Conservation (phyloP, 2,113 vertebrate species). For the Malurus melanocephalus region DNA sequence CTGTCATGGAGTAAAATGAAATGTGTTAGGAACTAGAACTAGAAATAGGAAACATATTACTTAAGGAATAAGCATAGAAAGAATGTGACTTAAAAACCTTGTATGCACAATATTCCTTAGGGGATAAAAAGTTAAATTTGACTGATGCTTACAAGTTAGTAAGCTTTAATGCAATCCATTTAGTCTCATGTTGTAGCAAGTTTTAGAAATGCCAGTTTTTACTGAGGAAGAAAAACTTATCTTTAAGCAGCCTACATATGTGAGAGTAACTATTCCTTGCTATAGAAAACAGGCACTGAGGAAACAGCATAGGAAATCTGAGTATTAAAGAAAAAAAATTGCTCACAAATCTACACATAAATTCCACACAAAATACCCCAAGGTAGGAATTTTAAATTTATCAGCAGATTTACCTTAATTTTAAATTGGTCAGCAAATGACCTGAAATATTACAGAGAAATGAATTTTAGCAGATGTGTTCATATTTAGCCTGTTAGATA, state of each 20-base stretch:
- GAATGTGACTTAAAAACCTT: neutral
- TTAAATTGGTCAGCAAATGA: neutral
- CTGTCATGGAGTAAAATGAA: neutral
- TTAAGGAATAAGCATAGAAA: neutral
- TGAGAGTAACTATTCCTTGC: neutral
- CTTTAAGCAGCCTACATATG: accelerated
- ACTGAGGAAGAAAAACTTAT: neutral
- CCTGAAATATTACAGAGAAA: neutral
- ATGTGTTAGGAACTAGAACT: neutral
- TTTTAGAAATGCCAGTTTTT: neutral
- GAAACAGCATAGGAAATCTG: neutral
- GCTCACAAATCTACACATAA: neutral
- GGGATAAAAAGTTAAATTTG: neutral
- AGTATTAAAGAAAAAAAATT: neutral
- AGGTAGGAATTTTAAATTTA: neutral
- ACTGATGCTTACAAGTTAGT: neutral
- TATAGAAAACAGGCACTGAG: neutral
- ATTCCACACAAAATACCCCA: neutral
- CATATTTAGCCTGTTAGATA: neutral
- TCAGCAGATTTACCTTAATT: neutral
- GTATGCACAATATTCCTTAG: neutral
- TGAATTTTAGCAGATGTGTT: neutral
- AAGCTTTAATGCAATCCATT: neutral
- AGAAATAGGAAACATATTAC: neutral
- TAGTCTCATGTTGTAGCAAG: neutral